Conservation (phyloP, 2,797 vertebrate species). For the Rhyacichthys aspro region DNA sequence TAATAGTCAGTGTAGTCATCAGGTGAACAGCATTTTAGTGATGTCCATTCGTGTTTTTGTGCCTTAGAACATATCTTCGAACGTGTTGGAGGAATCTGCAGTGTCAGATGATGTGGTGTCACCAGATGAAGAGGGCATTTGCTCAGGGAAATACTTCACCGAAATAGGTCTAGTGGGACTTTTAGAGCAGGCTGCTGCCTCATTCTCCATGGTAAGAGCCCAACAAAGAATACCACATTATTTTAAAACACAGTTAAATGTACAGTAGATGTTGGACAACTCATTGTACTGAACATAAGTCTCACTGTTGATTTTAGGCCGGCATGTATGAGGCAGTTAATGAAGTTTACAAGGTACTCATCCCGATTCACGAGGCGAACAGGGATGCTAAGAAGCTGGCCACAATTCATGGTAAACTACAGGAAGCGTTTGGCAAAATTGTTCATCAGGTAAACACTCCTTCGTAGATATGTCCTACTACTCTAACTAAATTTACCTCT, state of each 20-base stretch:
- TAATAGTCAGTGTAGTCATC: not conserved
- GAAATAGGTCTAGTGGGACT: constrained; percentile 96
- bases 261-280: not conserved
- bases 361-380: constrained; percentile 97
- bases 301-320: constrained; percentile 77
- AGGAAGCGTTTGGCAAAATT: constrained; percentile 99
- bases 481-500: not conserved
- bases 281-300: not conserved
- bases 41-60: not conserved
- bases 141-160: constrained; percentile 98
- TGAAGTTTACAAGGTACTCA: constrained; percentile 98
- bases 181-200: constrained; percentile 95
- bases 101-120: constrained; percentile 98
- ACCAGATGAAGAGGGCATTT: constrained; percentile 98
- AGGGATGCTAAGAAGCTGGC: constrained; percentile 97
- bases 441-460: constrained; percentile 93
- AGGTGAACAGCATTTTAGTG: too few species aligned
- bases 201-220: constrained; percentile 93
- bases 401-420: constrained; percentile 99
- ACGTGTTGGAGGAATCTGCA: constrained; percentile 97
- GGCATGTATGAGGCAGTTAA: constrained; percentile 99
- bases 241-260: too few species aligned
- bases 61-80: constrained; percentile 94
- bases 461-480: not conserved
- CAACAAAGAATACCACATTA: too few species aligned